These are phyloP conservation scores for Siniperca knerii DNA, from an alignment of 2,113 vertebrate genomes.

Conservation along the genomic window DNA sequence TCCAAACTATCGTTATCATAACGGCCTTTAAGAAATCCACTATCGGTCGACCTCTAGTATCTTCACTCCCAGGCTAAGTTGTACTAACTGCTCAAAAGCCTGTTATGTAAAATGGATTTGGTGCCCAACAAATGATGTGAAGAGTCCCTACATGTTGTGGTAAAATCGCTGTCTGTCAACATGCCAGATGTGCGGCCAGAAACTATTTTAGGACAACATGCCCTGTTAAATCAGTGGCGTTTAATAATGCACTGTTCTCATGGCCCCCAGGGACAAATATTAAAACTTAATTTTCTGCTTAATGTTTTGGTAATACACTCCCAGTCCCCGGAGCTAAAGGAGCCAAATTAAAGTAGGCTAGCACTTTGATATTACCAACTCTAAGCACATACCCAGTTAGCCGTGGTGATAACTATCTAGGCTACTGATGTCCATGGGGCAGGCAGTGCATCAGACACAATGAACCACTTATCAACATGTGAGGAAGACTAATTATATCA, in stretches of 20 bases:
- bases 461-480: slow-evolving; percentile 28
- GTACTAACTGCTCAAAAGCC: slow-evolving; percentile 43
- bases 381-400: slow-evolving; percentile 20
- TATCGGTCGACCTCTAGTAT: too few species aligned
- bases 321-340: slow-evolving; percentile 42
- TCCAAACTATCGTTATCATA: too few species aligned
- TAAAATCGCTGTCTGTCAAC: slow-evolving; percentile 27
- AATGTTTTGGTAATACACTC: slow-evolving; percentile 69
- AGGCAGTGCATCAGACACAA: slow-evolving; percentile 21
- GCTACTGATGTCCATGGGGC: slow-evolving; percentile 38
- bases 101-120: slow-evolving; percentile 60
- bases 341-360: slow-evolving; percentile 55
- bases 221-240: not conserved
- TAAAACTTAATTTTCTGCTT: slow-evolving; percentile 69
- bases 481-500: slow-evolving; percentile 16
- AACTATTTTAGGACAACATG: slow-evolving; percentile 35
- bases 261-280: slow-evolving; percentile 27
- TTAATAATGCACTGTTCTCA: slow-evolving; percentile 58
- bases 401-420: slow-evolving; percentile 9
- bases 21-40: too few species aligned
- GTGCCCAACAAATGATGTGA: slow-evolving; percentile 24
- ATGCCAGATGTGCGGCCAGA: slow-evolving; percentile 12
- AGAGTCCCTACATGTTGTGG: slow-evolving; percentile 20
- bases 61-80: not conserved
- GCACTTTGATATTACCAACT: slow-evolving; percentile 41